These are phyloP conservation scores for Zophobas morio DNA, from an alignment of 1,140 invertebrate genomes.

Conservation along the genomic window DNA sequence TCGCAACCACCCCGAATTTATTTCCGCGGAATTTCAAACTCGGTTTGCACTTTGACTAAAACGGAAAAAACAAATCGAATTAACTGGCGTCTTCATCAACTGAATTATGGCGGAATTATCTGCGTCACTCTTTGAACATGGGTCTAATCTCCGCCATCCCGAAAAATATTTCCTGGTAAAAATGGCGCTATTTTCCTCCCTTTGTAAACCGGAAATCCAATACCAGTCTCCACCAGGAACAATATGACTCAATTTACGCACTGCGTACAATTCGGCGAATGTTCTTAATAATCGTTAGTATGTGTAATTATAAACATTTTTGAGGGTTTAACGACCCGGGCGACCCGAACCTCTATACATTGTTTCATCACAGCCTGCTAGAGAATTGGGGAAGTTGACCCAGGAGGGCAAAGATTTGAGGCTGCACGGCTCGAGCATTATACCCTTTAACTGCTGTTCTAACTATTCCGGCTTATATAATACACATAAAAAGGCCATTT, in stretches of 20 bases:
- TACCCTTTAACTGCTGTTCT: no score
- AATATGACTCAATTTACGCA: constrained; percentile 23
- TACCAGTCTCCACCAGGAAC: constrained; percentile 4
- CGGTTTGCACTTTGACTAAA: neutral
- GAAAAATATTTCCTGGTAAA: constrained; percentile 27
- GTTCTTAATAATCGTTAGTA: constrained; percentile 38
- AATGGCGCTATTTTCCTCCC: constrained; percentile 25
- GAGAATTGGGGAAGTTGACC: constrained; percentile 23
- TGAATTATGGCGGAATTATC: constrained; percentile 1
- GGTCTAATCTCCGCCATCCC: constrained; percentile 18
- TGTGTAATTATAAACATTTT: constrained; percentile 39
- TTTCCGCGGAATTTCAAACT: neutral
- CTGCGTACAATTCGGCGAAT: constrained; percentile 16
- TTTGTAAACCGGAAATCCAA: constrained; percentile 5
- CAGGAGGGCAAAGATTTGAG: constrained; percentile 6
- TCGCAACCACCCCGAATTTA: neutral
- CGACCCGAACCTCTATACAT: constrained; percentile 13
- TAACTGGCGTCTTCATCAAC: constrained; percentile 1
- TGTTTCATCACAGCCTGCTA: neutral
- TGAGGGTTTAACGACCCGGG: neutral
- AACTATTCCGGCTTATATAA: neutral
- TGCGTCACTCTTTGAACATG: constrained; percentile 13
- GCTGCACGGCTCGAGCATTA: neutral
- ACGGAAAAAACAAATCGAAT: constrained; percentile 11
- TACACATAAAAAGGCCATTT: neutral